A percentile compares a stretch with the other conserved stretches of the same genome.
Conservation (phyloP, 2,888 invertebrate genomes). For the Dynastes maya region DNA sequence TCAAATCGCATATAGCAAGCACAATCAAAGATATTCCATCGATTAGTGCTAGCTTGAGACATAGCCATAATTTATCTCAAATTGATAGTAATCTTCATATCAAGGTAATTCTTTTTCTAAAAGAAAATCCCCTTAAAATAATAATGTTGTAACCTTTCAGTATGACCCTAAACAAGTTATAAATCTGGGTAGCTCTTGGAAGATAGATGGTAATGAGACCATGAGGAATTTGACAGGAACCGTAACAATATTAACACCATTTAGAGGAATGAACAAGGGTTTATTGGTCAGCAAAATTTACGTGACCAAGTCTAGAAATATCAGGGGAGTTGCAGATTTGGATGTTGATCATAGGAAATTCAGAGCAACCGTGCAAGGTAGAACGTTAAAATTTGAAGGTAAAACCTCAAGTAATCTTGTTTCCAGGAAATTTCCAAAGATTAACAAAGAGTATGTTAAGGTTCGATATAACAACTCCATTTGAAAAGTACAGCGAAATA, state of each 20-base stretch:
- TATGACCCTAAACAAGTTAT: constrained; percentile 80
- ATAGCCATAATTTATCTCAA: constrained; percentile 72
- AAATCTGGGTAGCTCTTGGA: constrained; percentile 82
- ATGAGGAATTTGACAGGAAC: constrained; percentile 80
- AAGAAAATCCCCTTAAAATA: too few relatives aligned
- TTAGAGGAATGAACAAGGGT: constrained; percentile 80
- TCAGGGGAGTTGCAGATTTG: constrained; percentile 80
- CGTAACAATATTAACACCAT: constrained; percentile 79
- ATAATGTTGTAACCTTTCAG: constrained; percentile 61
- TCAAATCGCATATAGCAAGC: constrained; percentile 73
- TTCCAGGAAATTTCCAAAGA: constrained; percentile 78
- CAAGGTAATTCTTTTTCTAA: constrained; percentile 67
- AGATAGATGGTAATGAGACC: constrained; percentile 72
- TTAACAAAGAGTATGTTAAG: constrained; percentile 84
- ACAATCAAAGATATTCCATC: constrained; percentile 76
- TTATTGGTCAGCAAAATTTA: constrained; percentile 79
- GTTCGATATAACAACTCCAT: constrained; percentile 83
- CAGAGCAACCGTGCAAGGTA: constrained; percentile 78
- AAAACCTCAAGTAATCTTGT: too few relatives aligned
- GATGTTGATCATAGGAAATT: constrained; percentile 82
- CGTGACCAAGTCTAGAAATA: constrained; percentile 76
- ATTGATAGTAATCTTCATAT: constrained; percentile 72
- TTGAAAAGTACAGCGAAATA: constrained; percentile 78
- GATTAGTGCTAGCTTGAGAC: constrained; percentile 73
- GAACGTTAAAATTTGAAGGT: not conserved